Evolutionary conservation across 37 sponge, comb jelly and placozoan genomes (phyloP).

Genomic region (Theonella swinhoei): DNA sequence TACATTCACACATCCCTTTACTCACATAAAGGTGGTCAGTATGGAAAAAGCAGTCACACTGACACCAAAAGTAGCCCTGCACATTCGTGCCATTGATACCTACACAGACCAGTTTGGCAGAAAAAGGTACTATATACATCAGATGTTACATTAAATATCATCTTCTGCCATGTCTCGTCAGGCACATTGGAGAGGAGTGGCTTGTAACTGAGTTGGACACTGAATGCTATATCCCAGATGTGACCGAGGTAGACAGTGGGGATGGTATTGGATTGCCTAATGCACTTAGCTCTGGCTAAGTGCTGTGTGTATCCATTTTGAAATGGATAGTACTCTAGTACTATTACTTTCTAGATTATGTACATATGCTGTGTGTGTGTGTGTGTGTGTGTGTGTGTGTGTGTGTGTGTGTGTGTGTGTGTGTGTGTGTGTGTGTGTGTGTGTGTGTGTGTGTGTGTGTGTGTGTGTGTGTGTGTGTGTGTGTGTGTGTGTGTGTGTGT

Average conservation of each 20-base stretch:
- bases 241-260: constrained; percentile 66
- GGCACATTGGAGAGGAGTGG: constrained; percentile 90
- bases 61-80: constrained; percentile 75
- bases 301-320: background rate
- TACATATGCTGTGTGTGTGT: too few relatives aligned
- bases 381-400: too few relatives aligned
- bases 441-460: too few relatives aligned
- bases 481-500: constrained; percentile 14
- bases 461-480: too few relatives aligned
- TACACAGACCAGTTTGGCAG: constrained; percentile 83
- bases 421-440: too few relatives aligned
- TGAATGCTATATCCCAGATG: constrained; percentile 81
- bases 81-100: constrained; percentile 55
- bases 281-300: background rate
- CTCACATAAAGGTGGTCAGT: constrained; percentile 70
- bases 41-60: constrained; percentile 68
- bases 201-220: constrained; percentile 77
- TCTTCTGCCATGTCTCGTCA: constrained; percentile 7
- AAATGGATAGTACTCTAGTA: background rate
- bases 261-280: background rate
- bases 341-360: too few relatives aligned
- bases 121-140: constrained; percentile 38
- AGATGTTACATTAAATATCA: background rate
- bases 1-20: background rate
- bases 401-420: too few relatives aligned